These are phyloP conservation scores for Ambastaia sidthimunki DNA, from an alignment of 2,797 vertebrate genomes.

Conservation along the genomic window DNA sequence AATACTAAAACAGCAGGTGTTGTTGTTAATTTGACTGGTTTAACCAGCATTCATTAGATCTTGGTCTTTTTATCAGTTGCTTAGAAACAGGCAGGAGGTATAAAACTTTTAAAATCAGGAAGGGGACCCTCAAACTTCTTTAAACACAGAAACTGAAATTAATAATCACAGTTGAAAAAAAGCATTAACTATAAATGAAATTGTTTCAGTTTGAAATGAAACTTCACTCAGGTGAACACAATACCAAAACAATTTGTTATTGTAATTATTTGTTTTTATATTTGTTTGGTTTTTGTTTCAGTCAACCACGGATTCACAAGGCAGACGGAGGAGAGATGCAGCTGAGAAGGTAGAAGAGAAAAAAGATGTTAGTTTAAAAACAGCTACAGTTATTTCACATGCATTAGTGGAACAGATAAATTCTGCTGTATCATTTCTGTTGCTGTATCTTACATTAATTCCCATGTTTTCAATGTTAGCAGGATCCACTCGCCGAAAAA, in stretches of 20 bases:
- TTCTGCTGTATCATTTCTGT: background rate
- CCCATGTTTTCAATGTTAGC: background rate
- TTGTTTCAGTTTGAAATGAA: background rate
- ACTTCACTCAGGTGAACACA: no score
- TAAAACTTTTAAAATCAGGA: background rate
- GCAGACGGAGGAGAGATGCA: slow-evolving; percentile 43
- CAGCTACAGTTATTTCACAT: background rate
- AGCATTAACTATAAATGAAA: background rate
- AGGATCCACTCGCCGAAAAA: background rate
- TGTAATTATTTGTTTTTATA: background rate
- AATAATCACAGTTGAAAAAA: no score
- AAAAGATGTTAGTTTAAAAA: background rate
- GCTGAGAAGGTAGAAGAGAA: slow-evolving; percentile 6
- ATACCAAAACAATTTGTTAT: background rate
- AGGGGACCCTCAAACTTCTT: background rate
- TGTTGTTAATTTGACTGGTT: background rate
- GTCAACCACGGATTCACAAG: slow-evolving; percentile 16
- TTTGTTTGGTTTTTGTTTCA: slow-evolving; percentile 47
- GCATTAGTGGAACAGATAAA: background rate
- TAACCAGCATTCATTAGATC: slow-evolving; percentile 1
- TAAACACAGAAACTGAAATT: background rate
- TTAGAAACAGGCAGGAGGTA: background rate
- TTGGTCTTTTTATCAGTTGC: background rate
- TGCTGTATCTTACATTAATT: background rate
- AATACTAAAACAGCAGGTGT: background rate